Evolutionary conservation across 2,113 vertebrate species (phyloP), one percentile per base, ranked within the genome.

Genomic region (Puntigrus tetrazona): DNA sequence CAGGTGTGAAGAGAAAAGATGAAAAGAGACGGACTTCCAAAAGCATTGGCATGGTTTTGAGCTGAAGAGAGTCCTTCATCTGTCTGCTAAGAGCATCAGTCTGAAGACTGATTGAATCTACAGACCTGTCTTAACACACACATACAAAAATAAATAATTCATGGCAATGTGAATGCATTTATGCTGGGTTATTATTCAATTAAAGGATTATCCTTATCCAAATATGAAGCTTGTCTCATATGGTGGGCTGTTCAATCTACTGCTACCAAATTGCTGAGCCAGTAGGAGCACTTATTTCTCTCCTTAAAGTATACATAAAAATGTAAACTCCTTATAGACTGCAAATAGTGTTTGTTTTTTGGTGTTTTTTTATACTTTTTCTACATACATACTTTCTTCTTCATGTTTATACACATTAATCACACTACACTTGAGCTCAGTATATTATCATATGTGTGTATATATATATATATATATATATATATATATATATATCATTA

Each of bases 1-100:
- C 79, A 78, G 78, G 22, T 72, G 34, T n/a, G 75, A 82, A 73
- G 29, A 52, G 16, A 75, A 85, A 57, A 82, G 55, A 67, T 29
- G 20, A n/a, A 27, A 79, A 43, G 55, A 43, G 55, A 61, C 13
- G 38, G 67, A 52, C 73, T 72, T 78, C 27, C 27, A 87, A 45
- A 82, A 81, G 57, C 70, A 36, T 1, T 55, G 25, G 27, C 3
- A 5, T 65, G 13, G 80, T 27, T 76, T 67, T 75, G 22, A 67
- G 57, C 38, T 76, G 67, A 57, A 72, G 50, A 63, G 8, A 73
- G 84, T 85, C 70, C 43, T 52, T 34, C 45, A 61, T 38, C 29
- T 75, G 22, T 59, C 65, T 47, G 43, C 67, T n/a, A 80, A 8
- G 43, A 38, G 34, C 47, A 85, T 45, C 45, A 45, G 27, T 47